Evolutionary conservation across 2,113 vertebrate species (phyloP).

Genomic region (Syrrhaptes paradoxus): DNA sequence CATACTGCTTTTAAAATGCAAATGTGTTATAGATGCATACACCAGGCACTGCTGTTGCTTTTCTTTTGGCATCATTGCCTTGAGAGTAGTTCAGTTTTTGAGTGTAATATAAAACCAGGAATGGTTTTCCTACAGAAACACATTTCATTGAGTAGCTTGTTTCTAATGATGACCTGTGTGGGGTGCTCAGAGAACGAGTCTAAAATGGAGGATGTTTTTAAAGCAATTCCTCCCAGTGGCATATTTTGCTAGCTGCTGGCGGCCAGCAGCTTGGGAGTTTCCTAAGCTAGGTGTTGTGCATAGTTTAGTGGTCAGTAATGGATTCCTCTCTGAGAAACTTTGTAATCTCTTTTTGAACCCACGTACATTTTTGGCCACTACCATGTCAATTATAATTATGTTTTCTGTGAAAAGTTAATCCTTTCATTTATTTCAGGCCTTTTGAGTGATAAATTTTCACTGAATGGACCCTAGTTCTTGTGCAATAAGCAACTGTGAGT

Average conservation of each 20-base stretch:
- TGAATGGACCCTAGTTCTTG: background rate
- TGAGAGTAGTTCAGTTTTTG: background rate
- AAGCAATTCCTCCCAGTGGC: background rate
- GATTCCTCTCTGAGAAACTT: background rate
- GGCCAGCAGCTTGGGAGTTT: background rate
- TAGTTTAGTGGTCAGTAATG: background rate
- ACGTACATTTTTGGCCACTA: background rate
- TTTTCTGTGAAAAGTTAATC: background rate
- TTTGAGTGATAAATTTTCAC: background rate
- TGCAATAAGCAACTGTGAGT: background rate
- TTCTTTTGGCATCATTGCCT: conserved; percentile 3
- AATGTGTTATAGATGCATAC: background rate
- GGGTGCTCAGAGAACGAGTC: background rate
- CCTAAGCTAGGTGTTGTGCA: accelerated
- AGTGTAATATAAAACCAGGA: background rate
- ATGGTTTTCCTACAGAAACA: background rate
- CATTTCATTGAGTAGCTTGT: background rate
- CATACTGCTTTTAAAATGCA: conserved; percentile 35
- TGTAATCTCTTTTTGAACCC: background rate
- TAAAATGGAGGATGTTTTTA: background rate
- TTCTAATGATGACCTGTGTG: background rate
- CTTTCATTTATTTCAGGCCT: background rate
- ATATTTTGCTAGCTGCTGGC: background rate
- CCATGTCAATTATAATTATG: background rate
- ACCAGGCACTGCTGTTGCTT: conserved; percentile 1